Base-by-base conservation (phyloP, 2,797 vertebrate species). In the Acrocephalus scirpaceus region DNA sequence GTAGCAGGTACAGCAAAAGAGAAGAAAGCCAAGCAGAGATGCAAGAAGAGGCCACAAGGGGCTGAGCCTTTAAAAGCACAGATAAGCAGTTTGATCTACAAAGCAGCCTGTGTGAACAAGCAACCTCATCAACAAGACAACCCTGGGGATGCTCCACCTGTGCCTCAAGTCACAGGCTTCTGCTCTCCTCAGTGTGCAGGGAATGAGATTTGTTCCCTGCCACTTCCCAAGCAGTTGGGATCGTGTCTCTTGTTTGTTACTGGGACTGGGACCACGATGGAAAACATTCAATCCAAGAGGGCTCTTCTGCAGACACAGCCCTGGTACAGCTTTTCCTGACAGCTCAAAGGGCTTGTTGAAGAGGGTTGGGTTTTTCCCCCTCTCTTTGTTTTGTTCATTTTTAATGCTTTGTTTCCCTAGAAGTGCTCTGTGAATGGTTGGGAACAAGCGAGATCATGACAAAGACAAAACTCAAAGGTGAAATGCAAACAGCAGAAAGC, bases 11-110 rank as follows among this genome's bases (percentile, higher is more conserved):
- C 54, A 8, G 92, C 69, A 44, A 58, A 61, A 56, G 91, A 91
- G 92, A 96, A 97, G 86, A 97, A 96, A 95, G 93, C 53, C 1
- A 25, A 95, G 90, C 90, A 85, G 94, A 95, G 95, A 97, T 96
- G 94, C 93, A 97, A 96, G 94, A 86, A 60, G 81, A 94, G 86
- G 94, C 95, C 96, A 79, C 92, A 2, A 95, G 96, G 81, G 96
- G 96, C 93, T 74, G 74, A 95, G 93, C 84, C 88, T 85, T 91
- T 95, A 96, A 97, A 94, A 95, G 95, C 88, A 79, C 50, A 74
- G 93, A 95, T 79, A 82, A 96, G 94, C 92, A 92, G 93, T 92
- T 89, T 97, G 95, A 96, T 95, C 95, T 97, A 97, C 94, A 96
- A 97, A 97, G 60, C 57, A 93, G 72, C 47, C 74, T 22, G 3